Evolutionary conservation across 35 echinoderm and acorn worm species (phyloP), one percentile per base, ranked within the genome.

Genomic region (Apostichopus parvimensis): DNA sequence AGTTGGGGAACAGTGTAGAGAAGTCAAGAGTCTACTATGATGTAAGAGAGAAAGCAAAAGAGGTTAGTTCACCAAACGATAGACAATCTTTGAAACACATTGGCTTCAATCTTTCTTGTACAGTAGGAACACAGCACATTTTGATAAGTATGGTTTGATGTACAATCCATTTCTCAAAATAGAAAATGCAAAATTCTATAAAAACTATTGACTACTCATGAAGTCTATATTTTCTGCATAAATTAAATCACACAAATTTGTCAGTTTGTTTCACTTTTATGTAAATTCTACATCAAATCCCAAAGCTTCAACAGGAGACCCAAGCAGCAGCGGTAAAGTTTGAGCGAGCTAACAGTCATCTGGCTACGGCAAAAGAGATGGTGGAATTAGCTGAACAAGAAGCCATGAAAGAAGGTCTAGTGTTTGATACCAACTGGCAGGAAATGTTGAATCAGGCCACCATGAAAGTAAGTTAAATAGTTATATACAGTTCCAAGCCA

Each of bases 381-480:
- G 96, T 98, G 77, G 96, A 98, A 52, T 59, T 98, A 22, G 96
- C 96, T 65, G 96, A 98, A 86, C 94, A 95, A 24, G 96, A 94
- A 12, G 70, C 93, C 4, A 90, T 98, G 62, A 92, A 94, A 34
- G 91, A 95, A 10, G 94, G 93, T 12, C 70, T 80, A 20, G 89
- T 83, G 34, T 95, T 98, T 93, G 96, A 98, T 81, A 92, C 94
- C 17, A 98, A 95, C 93, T 98, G 96, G 96, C 96, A 98, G 62
- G 96, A 98, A 73, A 98, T 98, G 96, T 87, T 98, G 5, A 98
- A 98, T 61, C 96, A 98, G 84, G 88, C 96, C 18, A 98, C 96
- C 6, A 98, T 98, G 96, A 98, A 98, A 90, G 96, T 95, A 82
- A 64, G 77, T 61, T 12, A 61, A 12, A 9, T 7, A 45, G 34